phyloP scores from a whole-genome alignment of 2,888 invertebrate species.

The Psococerastis gibbosa region DNA sequence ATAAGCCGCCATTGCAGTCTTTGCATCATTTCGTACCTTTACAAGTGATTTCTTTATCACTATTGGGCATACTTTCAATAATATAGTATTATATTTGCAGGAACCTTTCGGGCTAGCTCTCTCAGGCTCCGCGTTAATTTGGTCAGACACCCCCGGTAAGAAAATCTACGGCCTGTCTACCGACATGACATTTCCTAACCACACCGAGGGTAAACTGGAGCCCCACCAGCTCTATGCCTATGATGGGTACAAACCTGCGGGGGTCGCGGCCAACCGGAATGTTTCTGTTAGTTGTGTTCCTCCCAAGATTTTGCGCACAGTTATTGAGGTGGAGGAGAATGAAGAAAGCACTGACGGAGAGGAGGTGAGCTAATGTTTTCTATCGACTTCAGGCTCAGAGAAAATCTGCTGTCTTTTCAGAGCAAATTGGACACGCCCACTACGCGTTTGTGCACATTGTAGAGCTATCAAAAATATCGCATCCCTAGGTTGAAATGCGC shows the following conservation, averaged over 20 bases:
- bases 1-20: too few relatives aligned
- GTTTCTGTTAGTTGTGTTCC: not conserved
- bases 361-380: too few relatives aligned
- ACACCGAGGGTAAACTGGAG: constrained; percentile 5
- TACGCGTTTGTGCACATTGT: too few relatives aligned
- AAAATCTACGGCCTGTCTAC: not conserved
- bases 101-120: constrained; percentile 16
- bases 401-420: too few relatives aligned
- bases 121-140: not conserved
- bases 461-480: too few relatives aligned
- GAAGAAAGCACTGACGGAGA: not conserved
- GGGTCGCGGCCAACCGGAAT: constrained; percentile 1
- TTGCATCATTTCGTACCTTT: too few relatives aligned
- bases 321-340: too few relatives aligned
- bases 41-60: too few relatives aligned
- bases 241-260: not conserved
- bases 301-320: not conserved
- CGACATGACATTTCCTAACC: constrained; percentile 8
- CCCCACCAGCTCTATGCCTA: not conserved
- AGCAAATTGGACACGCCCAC: too few relatives aligned
- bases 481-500: too few relatives aligned
- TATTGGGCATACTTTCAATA: too few relatives aligned
- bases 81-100: not conserved
- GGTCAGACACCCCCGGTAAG: not conserved
- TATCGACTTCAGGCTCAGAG: too few relatives aligned